These are phyloP conservation scores for Tamandua tetradactyla DNA, from an alignment of 2,797 vertebrate genomes.

Conservation along the genomic window DNA sequence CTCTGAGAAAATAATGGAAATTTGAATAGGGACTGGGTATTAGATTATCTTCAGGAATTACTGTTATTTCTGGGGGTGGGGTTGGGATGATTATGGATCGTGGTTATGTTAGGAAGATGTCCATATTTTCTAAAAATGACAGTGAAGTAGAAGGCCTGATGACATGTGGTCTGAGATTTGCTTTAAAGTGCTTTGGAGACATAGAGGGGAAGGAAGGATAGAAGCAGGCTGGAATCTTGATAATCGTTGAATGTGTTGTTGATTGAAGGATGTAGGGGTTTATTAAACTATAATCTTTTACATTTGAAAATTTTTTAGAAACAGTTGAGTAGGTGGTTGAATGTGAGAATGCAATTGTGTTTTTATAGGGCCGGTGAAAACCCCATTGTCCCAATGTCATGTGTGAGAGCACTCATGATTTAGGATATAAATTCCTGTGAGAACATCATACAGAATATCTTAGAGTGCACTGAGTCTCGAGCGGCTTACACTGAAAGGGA, in stretches of 20 bases:
- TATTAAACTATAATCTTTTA: not conserved
- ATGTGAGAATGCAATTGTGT: not conserved
- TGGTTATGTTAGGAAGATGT: not conserved
- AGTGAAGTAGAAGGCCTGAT: not conserved
- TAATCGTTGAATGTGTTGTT: not conserved
- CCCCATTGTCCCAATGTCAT: not conserved
- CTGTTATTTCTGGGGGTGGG: not conserved
- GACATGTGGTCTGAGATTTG: not conserved
- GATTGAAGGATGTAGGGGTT: not conserved
- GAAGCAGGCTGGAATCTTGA: not conserved
- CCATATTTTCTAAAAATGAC: not conserved
- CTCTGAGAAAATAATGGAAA: not conserved
- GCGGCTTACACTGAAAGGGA: not conserved
- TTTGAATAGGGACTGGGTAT: not conserved
- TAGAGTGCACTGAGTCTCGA: accelerated
- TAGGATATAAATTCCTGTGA: not conserved
- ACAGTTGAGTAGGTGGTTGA: not conserved
- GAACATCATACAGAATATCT: accelerated
- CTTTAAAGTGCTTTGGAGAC: not conserved
- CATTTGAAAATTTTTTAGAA: not conserved
- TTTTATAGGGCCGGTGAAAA: not conserved
- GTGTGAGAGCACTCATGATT: not conserved
- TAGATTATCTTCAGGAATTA: not conserved
- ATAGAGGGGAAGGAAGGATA: not conserved
- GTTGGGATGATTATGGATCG: not conserved